A percentile compares a stretch with the other conserved stretches of the same genome.
phyloP scores from a whole-genome alignment of 2,113 vertebrate genomes.

The Colistium nudipinnis region DNA sequence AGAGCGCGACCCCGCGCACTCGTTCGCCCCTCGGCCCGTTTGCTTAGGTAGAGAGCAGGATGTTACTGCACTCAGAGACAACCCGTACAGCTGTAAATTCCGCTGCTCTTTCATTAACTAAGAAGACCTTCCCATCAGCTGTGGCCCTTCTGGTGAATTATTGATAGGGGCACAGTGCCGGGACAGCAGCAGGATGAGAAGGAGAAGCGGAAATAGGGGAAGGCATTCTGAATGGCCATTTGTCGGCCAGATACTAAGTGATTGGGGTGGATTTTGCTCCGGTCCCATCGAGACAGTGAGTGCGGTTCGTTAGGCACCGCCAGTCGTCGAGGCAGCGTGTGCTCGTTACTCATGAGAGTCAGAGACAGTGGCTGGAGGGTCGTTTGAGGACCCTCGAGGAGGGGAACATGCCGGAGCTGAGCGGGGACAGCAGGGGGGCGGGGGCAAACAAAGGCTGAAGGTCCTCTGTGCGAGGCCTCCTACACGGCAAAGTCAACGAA shows the following conservation, averaged over 20 bases:
- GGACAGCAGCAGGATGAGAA: slow-evolving; percentile 37
- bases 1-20: slow-evolving; percentile 21
- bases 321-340: slow-evolving; percentile 33
- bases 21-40: slow-evolving; percentile 19
- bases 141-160: slow-evolving; percentile 68
- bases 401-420: slow-evolving; percentile 30
- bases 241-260: slow-evolving; percentile 60
- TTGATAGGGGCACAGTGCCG: slow-evolving; percentile 54
- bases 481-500: slow-evolving; percentile 23
- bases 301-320: slow-evolving; percentile 63
- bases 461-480: slow-evolving; percentile 14
- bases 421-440: neutral
- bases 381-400: slow-evolving; percentile 47
- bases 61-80: slow-evolving; percentile 11
- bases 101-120: slow-evolving; percentile 69
- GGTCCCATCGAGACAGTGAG: slow-evolving; percentile 61
- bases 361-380: slow-evolving; percentile 44
- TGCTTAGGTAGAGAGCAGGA: slow-evolving; percentile 47
- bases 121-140: slow-evolving; percentile 67
- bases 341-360: slow-evolving; percentile 49
- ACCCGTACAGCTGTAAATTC: slow-evolving; percentile 61
- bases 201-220: slow-evolving; percentile 23
- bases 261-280: slow-evolving; percentile 59
- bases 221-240: slow-evolving; percentile 56
- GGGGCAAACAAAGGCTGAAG: slow-evolving; percentile 31